These are phyloP conservation scores for Temnothorax nylanderi DNA, from an alignment of 1,140 invertebrate species.

Conservation along the genomic window DNA sequence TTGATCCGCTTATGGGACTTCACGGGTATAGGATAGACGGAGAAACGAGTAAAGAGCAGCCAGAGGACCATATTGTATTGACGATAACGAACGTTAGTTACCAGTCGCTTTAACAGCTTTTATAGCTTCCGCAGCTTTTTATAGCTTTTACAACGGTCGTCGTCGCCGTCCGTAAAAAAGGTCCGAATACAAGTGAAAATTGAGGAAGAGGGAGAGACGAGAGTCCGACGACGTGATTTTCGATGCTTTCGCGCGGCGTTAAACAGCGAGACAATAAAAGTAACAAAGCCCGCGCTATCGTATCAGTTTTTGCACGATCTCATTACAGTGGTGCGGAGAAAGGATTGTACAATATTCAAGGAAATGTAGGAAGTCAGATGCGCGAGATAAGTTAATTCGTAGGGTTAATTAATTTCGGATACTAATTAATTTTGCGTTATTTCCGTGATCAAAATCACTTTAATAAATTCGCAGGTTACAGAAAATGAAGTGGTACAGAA, in stretches of 20 bases:
- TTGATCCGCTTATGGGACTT: slow-evolving; percentile 54
- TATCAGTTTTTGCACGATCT: slow-evolving; percentile 29
- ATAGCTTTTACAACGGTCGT: slow-evolving; percentile 43
- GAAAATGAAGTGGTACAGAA: not conserved
- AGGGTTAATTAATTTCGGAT: slow-evolving; percentile 40
- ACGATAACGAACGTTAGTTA: slow-evolving; percentile 61
- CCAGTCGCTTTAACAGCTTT: slow-evolving; percentile 57
- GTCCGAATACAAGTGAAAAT: slow-evolving; percentile 39
- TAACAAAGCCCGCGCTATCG: slow-evolving; percentile 20
- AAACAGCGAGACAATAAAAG: slow-evolving; percentile 19
- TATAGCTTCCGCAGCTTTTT: slow-evolving; percentile 54
- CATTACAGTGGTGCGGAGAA: not conserved
- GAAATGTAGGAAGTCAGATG: not conserved
- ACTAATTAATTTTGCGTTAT: slow-evolving; percentile 20
- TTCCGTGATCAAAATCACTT: not conserved
- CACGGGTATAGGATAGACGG: slow-evolving; percentile 37
- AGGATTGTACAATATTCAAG: not conserved
- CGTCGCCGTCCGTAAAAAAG: slow-evolving; percentile 41
- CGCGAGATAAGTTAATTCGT: not conserved
- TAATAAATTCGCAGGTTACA: not conserved
- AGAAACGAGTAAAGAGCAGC: slow-evolving; percentile 39
- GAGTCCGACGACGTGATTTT: slow-evolving; percentile 36
- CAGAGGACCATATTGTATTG: slow-evolving; percentile 41
- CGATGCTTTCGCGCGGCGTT: slow-evolving; percentile 1
- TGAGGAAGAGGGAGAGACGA: not conserved